A percentile compares a stretch with the other conserved stretches of the same genome.
Evolutionary conservation across 2,113 vertebrate genomes (phyloP).

Genomic region (Thamnophis sirtalis): DNA sequence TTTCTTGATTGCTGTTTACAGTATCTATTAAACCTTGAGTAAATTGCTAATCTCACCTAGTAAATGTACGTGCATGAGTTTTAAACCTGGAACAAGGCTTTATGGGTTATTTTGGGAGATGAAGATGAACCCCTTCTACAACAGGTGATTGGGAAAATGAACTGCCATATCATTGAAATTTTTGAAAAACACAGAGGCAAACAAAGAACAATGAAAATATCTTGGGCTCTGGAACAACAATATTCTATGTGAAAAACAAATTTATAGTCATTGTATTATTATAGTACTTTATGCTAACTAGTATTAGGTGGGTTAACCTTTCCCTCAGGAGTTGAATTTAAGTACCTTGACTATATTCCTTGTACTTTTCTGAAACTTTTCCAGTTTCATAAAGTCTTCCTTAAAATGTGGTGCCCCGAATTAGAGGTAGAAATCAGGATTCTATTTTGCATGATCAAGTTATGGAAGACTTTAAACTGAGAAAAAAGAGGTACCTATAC

Average conservation of each 20-base stretch:
- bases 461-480: too few species aligned
- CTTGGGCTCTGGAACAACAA: neutral
- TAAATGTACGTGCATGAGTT: neutral
- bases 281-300: neutral
- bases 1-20: neutral
- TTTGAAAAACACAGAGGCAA: neutral
- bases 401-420: too few species aligned
- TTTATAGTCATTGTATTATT: neutral
- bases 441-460: too few species aligned
- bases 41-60: neutral
- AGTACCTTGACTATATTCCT: too few species aligned
- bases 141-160: neutral
- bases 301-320: too few species aligned
- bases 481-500: too few species aligned
- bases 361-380: too few species aligned
- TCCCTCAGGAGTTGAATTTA: too few species aligned
- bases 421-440: too few species aligned
- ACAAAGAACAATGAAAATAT: neutral
- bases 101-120: neutral
- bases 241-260: neutral
- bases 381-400: too few species aligned
- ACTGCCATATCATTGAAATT: neutral
- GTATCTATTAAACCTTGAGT: neutral
- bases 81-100: neutral
- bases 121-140: neutral